Evolutionary conservation across 1,140 invertebrate genomes (phyloP).

Genomic region (Polypedilum vanderplanki): DNA sequence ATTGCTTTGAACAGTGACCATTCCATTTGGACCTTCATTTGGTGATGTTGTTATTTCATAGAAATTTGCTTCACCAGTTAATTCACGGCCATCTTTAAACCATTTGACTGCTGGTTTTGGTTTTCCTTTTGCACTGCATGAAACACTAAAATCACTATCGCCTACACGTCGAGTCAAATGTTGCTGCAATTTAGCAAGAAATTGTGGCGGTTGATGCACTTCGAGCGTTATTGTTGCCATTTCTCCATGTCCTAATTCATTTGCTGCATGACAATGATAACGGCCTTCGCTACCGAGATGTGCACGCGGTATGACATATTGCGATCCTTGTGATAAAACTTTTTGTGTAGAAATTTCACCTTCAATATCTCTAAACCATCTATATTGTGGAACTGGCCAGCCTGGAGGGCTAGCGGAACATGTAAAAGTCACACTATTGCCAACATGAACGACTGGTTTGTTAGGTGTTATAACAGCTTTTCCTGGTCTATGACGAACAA

Average conservation of each 20-base stretch:
- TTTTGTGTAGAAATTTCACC: slow-evolving; percentile 51
- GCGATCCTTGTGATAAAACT: slow-evolving; percentile 64
- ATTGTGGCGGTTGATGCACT: slow-evolving; percentile 79
- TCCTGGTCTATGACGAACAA: slow-evolving; percentile 83
- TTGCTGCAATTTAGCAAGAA: slow-evolving; percentile 74
- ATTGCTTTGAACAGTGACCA: slow-evolving; percentile 75
- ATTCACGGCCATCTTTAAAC: slow-evolving; percentile 77
- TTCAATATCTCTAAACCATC: slow-evolving; percentile 77
- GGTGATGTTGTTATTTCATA: slow-evolving; percentile 74
- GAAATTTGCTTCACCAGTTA: slow-evolving; percentile 63
- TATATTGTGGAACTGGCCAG: slow-evolving; percentile 78
- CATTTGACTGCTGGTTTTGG: slow-evolving; percentile 75
- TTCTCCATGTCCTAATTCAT: slow-evolving; percentile 78
- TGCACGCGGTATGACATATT: slow-evolving; percentile 77
- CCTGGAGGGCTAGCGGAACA: slow-evolving; percentile 81
- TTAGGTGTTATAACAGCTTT: slow-evolving; percentile 74
- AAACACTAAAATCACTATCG: slow-evolving; percentile 70
- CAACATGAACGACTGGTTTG: slow-evolving; percentile 76
- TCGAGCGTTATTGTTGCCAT: slow-evolving; percentile 72
- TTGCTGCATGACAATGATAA: slow-evolving; percentile 82
- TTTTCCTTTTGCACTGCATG: slow-evolving; percentile 79
- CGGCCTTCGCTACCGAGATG: slow-evolving; percentile 77
- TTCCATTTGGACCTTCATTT: slow-evolving; percentile 63
- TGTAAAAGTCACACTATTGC: slow-evolving; percentile 71
- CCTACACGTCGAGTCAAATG: slow-evolving; percentile 72